phyloP scores from a whole-genome alignment of 2,797 vertebrate genomes.

The Pseudocheirus occidentalis region DNA sequence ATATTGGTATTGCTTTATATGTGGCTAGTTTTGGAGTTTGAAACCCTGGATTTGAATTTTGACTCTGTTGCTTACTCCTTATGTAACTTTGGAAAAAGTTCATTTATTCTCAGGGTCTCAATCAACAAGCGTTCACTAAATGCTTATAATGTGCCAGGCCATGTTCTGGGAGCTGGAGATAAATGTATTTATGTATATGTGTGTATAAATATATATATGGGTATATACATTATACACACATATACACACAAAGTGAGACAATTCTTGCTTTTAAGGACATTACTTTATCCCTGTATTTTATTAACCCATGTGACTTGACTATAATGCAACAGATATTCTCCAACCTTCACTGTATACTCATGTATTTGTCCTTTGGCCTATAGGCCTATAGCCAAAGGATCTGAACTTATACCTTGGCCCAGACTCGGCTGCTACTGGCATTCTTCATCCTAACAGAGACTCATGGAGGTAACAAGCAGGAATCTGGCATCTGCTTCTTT shows the following conservation, averaged over 20 bases:
- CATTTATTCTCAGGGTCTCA: not conserved
- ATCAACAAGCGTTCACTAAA: not conserved
- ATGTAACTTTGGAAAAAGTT: not conserved
- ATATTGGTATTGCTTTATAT: not conserved
- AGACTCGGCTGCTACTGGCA: too few relatives aligned
- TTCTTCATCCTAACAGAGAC: too few relatives aligned
- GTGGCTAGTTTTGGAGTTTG: not conserved
- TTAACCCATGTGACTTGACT: not conserved
- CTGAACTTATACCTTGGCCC: not conserved
- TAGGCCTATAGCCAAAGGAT: too few relatives aligned
- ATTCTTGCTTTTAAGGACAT: not conserved
- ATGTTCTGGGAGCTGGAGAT: not conserved
- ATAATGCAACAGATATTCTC: too few relatives aligned
- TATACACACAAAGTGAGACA: not conserved
- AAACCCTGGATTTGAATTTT: not conserved
- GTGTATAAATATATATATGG: too few relatives aligned
- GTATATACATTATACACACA: too few relatives aligned
- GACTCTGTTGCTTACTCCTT: not conserved
- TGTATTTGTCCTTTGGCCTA: too few relatives aligned
- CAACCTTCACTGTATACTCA: too few relatives aligned
- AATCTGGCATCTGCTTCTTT: not conserved
- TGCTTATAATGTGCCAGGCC: not conserved
- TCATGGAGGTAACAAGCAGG: too few relatives aligned
- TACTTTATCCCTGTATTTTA: not conserved
- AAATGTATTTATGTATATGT: not conserved